Conservation (phyloP, 2,113 vertebrate genomes). For the Pangasianodon gigas region DNA sequence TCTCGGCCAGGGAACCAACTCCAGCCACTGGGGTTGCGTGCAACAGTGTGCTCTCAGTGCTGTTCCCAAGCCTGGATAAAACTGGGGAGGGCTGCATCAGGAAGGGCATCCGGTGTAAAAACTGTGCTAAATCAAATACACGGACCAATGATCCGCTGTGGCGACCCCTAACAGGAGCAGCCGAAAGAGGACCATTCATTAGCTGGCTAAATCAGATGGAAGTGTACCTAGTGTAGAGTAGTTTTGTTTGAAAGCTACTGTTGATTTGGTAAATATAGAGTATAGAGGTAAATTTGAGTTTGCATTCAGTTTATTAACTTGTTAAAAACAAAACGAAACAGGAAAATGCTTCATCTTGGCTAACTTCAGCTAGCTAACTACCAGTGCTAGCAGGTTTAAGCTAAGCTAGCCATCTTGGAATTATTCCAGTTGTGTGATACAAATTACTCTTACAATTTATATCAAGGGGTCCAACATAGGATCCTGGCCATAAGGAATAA, state of each 20-base stretch:
- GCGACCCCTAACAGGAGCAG: too few species aligned
- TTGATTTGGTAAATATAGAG: neutral
- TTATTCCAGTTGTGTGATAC: neutral
- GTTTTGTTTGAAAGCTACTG: neutral
- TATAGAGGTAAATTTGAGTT: neutral
- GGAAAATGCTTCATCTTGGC: neutral
- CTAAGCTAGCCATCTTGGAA: neutral
- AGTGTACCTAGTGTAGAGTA: neutral
- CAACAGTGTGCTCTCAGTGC: too few species aligned
- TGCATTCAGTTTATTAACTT: neutral
- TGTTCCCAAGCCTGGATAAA: too few species aligned
- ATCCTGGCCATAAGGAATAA: neutral
- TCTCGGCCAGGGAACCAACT: too few species aligned
- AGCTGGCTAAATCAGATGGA: neutral
- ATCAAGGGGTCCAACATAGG: neutral
- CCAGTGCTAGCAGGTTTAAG: neutral
- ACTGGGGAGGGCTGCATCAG: too few species aligned
- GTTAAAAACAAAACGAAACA: neutral
- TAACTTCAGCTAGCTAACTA: neutral
- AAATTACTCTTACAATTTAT: neutral
- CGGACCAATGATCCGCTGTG: too few species aligned
- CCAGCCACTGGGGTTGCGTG: too few species aligned
- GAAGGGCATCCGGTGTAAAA: too few species aligned
- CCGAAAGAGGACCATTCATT: neutral
- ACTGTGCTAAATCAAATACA: too few species aligned